Base-by-base conservation (phyloP, 2,888 invertebrate species). In the Dendrolimus pini region DNA sequence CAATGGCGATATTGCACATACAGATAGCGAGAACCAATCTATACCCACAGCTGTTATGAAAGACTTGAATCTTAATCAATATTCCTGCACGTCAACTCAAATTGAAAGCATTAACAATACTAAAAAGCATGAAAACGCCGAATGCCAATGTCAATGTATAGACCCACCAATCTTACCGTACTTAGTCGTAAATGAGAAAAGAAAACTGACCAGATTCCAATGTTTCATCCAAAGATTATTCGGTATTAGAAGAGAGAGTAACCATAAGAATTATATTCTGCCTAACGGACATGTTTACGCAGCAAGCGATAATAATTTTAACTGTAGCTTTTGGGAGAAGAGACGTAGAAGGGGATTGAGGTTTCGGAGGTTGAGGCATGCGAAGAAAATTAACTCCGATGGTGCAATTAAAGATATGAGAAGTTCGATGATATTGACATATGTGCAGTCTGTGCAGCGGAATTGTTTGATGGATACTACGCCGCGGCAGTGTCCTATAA, bases 391-490 rank as follows among this genome's bases (percentile, higher is more conserved):
- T 0, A 75, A 77, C 13, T 87, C 89, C 0, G 89, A 89, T 10
- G 70, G 73, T 1, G 74, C 71, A 0, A 56, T 88, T 9, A 70
- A 74, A 1, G 74, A 79, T 13, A 14, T 72, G 9, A 73, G 75
- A 14, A 78, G 69, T 56, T 83, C 87, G 0, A 65, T 74, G 1
- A 84, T 86, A n/a, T 57, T 87, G 55, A 71, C 75, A 0, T 88
- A 76, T 41, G 82, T 87, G 2, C 88, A 89, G 60, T 77, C 81
- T 0, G 81, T 85, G 0, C 89, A 88, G 66, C 75, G 65, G 59
- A 78, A 65, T 56, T 89, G 82, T 41, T 63, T 89, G 54, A 75
- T 75, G 72, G 89, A 89, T 52, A 84, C 77, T 0, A 88, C 87
- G 18, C 78, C 79, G 0, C 64, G 89, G 2, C 82, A 83, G 9